Percentiles rank a stretch among this genome's conserved stretches.
phyloP scores from a whole-genome alignment of 2,797 vertebrate species.

The Sarcophilus harrisii region DNA sequence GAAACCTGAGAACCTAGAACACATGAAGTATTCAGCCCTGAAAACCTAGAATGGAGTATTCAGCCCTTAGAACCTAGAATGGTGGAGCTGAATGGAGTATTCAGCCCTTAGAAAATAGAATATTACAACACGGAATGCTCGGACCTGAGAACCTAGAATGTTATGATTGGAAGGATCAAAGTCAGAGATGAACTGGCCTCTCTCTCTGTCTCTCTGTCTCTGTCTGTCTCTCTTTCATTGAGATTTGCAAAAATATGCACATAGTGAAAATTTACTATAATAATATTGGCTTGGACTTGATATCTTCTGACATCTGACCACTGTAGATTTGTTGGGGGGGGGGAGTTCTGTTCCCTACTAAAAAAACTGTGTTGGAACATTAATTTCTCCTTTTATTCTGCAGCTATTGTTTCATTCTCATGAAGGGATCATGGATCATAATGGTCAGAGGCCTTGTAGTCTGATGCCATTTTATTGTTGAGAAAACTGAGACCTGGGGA shows the following conservation, averaged over 20 bases:
- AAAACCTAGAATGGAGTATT: too few relatives aligned
- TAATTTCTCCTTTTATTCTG: background rate
- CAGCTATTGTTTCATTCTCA: background rate
- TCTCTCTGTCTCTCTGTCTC: too few relatives aligned
- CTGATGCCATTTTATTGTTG: background rate
- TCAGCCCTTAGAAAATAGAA: background rate
- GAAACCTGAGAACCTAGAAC: background rate
- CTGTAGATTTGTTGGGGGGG: background rate
- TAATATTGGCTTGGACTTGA: background rate
- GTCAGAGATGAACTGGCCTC: background rate
- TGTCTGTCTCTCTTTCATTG: background rate
- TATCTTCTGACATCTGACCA: background rate
- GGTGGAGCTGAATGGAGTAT: too few relatives aligned
- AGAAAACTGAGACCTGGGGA: background rate
- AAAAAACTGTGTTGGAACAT: background rate
- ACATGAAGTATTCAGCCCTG: background rate
- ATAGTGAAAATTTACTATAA: background rate
- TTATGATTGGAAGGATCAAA: background rate
- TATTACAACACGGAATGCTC: background rate
- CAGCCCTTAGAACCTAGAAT: too few relatives aligned
- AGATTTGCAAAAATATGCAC: background rate
- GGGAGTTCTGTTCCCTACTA: background rate
- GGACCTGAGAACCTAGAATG: background rate
- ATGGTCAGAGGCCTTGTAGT: background rate
- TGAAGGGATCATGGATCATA: background rate